These are phyloP conservation scores for Squalus acanthias DNA, from an alignment of 2,797 vertebrate genomes.

Conservation along the genomic window DNA sequence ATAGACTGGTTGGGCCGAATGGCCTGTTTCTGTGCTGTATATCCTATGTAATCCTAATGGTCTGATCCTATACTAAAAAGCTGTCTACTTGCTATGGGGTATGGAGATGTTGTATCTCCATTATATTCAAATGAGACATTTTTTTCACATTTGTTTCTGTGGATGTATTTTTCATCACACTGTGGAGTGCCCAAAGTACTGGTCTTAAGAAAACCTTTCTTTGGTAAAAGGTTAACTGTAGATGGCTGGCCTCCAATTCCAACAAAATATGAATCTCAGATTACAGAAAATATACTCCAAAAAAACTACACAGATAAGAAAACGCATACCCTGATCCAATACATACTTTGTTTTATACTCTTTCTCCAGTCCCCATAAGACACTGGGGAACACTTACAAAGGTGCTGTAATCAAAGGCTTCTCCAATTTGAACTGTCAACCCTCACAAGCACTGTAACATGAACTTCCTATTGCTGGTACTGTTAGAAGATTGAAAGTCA, in stretches of 20 bases:
- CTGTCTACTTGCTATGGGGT: background rate
- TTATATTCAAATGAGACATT: background rate
- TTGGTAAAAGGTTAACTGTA: background rate
- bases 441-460: background rate
- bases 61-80: background rate
- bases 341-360: background rate
- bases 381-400: background rate
- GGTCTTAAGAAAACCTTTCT: background rate
- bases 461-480: background rate
- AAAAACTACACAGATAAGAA: background rate
- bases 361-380: background rate
- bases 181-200: background rate
- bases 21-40: too few species aligned
- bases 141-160: background rate
- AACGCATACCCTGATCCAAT: background rate
- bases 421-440: background rate
- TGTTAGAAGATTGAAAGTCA: slow-evolving; percentile 18
- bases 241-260: background rate
- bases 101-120: background rate
- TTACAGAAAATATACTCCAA: background rate
- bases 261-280: slow-evolving; percentile 8
- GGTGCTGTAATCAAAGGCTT: background rate
- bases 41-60: too few species aligned
- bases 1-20: too few species aligned
- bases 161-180: background rate